These are phyloP conservation scores for Blera fallax DNA, from an alignment of 2,888 invertebrate species.

Conservation along the genomic window DNA sequence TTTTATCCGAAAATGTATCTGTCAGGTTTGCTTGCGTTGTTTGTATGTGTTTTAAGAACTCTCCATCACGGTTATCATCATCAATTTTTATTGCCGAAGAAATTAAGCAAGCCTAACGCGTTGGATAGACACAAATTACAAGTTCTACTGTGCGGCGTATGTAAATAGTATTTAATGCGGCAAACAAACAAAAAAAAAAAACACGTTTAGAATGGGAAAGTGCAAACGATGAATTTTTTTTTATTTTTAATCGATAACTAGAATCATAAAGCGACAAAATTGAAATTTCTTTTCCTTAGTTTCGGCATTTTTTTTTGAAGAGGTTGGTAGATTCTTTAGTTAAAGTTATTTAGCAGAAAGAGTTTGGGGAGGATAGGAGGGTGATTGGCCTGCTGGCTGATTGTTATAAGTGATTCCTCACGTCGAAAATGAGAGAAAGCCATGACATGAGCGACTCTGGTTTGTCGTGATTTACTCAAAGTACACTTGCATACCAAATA, in stretches of 20 bases:
- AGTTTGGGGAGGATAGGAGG: neutral
- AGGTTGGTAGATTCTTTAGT: slow-evolving; percentile 15
- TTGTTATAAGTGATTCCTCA: slow-evolving; percentile 44
- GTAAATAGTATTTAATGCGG: neutral
- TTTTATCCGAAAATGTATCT: slow-evolving; percentile 44
- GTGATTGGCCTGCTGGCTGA: neutral
- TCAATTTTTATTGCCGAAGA: slow-evolving; percentile 17
- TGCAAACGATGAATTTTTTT: slow-evolving; percentile 30
- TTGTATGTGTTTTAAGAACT: slow-evolving; percentile 13
- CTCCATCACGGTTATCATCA: slow-evolving; percentile 4
- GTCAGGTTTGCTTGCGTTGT: neutral
- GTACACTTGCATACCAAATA: slow-evolving; percentile 64
- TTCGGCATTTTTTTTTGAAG: neutral
- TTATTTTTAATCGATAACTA: slow-evolving; percentile 39
- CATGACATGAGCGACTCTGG: slow-evolving; percentile 45
- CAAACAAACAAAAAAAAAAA: slow-evolving; percentile 9
- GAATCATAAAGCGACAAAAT: slow-evolving; percentile 9
- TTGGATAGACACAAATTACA: slow-evolving; percentile 22
- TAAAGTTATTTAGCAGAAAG: slow-evolving; percentile 15
- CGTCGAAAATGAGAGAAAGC: slow-evolving; percentile 58
- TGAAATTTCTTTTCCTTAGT: neutral
- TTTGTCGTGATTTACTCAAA: slow-evolving; percentile 57
- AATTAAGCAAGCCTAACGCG: slow-evolving; percentile 2
- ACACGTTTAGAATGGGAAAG: slow-evolving; percentile 26
- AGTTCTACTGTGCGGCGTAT: neutral